phyloP scores from a whole-genome alignment of 2,113 vertebrate genomes.

The Mus musculus region DNA sequence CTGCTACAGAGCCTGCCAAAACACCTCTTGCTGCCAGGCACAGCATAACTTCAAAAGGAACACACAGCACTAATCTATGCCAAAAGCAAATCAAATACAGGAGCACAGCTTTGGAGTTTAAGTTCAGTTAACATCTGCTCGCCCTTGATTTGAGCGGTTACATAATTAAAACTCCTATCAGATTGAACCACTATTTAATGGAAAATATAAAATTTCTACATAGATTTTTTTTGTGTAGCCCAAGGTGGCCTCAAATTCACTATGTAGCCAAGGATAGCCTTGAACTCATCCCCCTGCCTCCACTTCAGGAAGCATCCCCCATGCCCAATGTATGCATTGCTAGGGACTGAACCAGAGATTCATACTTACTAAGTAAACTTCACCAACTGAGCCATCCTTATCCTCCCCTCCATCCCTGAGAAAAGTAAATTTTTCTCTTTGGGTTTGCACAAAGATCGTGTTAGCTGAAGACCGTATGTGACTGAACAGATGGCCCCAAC shows the following conservation, averaged over 20 bases:
- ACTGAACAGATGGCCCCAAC: no score
- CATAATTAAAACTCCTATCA: slow-evolving; percentile 34
- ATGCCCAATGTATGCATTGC: neutral
- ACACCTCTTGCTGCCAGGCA: slow-evolving; percentile 18
- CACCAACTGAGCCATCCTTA: neutral
- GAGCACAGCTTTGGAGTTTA: neutral
- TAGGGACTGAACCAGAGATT: neutral
- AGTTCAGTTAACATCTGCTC: slow-evolving; percentile 2
- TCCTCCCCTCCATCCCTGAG: neutral
- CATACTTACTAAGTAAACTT: neutral
- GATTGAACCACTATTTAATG: slow-evolving; percentile 49
- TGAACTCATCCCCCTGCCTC: neutral
- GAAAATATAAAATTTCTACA: neutral
- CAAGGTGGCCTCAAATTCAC: neutral
- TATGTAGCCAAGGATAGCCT: neutral
- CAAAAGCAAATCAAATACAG: neutral
- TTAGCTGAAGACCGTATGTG: slow-evolving; percentile 31
- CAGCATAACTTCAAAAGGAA: slow-evolving; percentile 42
- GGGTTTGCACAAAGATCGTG: slow-evolving; percentile 36
- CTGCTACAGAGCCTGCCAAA: neutral
- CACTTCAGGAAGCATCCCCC: neutral
- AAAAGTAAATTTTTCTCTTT: neutral
- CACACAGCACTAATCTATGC: neutral
- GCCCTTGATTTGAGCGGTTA: slow-evolving; percentile 8
- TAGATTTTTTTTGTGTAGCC: neutral